Evolutionary conservation across 2,797 vertebrate genomes (phyloP).

Genomic region (Eremophila alpestris): DNA sequence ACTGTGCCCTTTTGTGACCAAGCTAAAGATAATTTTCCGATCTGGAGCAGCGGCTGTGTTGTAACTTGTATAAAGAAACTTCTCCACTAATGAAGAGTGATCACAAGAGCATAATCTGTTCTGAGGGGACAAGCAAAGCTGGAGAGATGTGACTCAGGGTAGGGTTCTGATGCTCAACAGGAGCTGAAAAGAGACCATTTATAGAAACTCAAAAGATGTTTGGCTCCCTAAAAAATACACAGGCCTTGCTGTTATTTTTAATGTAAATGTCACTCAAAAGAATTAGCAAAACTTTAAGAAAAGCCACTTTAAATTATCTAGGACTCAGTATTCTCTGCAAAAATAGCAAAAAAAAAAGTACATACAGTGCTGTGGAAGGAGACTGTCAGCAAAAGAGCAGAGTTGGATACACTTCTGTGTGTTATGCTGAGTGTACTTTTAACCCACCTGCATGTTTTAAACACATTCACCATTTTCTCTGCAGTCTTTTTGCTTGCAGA

Average conservation of each 20-base stretch:
- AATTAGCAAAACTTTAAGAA: not conserved
- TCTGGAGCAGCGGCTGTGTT: not conserved
- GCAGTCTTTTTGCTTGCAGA: not conserved
- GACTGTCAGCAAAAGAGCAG: not conserved
- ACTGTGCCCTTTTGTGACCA: conserved; percentile 33
- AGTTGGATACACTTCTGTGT: not conserved
- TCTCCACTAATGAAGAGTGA: not conserved
- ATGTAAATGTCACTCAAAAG: not conserved
- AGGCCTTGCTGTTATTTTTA: not conserved
- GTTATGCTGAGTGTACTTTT: not conserved
- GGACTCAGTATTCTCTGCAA: not conserved
- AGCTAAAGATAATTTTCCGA: conserved; percentile 22
- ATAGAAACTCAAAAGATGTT: not conserved
- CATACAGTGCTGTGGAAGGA: not conserved
- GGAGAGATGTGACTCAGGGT: not conserved
- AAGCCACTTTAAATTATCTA: not conserved
- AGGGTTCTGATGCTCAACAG: not conserved
- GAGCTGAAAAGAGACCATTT: not conserved
- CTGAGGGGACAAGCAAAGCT: not conserved
- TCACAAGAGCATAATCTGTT: not conserved
- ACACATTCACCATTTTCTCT: not conserved
- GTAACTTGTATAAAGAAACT: not conserved
- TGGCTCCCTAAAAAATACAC: not conserved
- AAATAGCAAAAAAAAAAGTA: not conserved
- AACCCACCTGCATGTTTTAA: not conserved